Base-by-base conservation (phyloP, 2,113 vertebrate genomes). In the Apaloderma vittatum region DNA sequence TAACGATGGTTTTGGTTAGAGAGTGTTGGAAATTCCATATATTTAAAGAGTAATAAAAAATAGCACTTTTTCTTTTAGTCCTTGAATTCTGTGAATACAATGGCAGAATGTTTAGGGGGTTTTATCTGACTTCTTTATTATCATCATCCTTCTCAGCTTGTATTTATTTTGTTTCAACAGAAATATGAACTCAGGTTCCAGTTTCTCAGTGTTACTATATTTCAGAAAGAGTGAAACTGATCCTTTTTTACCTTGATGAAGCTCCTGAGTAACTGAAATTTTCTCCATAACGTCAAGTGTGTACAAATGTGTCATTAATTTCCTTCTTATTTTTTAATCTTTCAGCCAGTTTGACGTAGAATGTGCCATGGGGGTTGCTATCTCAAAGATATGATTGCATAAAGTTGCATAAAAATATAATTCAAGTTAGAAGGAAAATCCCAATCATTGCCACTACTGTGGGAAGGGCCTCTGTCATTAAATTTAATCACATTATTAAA, bases 191-290 rank as follows among this genome's bases (percentile, higher is more conserved):
- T 77, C 45, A 34, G 3, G 15, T 73, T 83, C 70, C 34, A 3
- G 0, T 74, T 86, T 17, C 12, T 79, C 45, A 32, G 23, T 65
- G 36, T 75, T 71, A 57, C n/a, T 79, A 37, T 23, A n/a, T 93
- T 73, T 90, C 68, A 55, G 52, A 55, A 68, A 84, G 11, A 55
- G 52, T 45, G 8, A 54, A 15, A 34, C 5, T 93, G 32, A 45
- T 73, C 32, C 21, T 80, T 70, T 82, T 82, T 40, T 74, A 81
- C 77, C n/a, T 81, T 74, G 82, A 68, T 49, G 84, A 48, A 77
- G 23, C 51, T 80, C 16, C 61, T 65, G 36, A 73, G 17, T 61
- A 85, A 70, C 18, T 13, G 51, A 11, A 51, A 55, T 78, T 86
- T 57, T 29, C 13, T 61, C 66, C 29, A 6, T 59, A 27, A 17